phyloP scores from a whole-genome alignment of 2,113 vertebrate genomes.

The crab-eating macaque (Macaca fascicularis) region T2T-MFA8v1.1 NC_088391.1:79312001-79312500 shows the following conservation, averaged over 20 bases:
- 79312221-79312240: neutral
- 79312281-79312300: neutral
- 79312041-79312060: too few relatives aligned
- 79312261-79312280: neutral
- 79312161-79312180: neutral
- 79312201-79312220: neutral
- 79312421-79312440: neutral
- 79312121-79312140: accelerated
- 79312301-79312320: neutral
- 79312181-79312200: neutral
- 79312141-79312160: neutral
- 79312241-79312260: neutral
- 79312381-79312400: neutral
- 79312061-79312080: neutral
- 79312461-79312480: neutral
- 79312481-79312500: neutral
- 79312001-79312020: accelerated
- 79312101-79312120: accelerated
- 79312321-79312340: neutral
- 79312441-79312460: neutral
- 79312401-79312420: neutral
- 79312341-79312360: neutral
- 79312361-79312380: neutral
- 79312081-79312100: accelerated
- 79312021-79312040: neutral